phyloP scores from a whole-genome alignment of 2,797 vertebrate species.

The Hoplostethus atlanticus region DNA sequence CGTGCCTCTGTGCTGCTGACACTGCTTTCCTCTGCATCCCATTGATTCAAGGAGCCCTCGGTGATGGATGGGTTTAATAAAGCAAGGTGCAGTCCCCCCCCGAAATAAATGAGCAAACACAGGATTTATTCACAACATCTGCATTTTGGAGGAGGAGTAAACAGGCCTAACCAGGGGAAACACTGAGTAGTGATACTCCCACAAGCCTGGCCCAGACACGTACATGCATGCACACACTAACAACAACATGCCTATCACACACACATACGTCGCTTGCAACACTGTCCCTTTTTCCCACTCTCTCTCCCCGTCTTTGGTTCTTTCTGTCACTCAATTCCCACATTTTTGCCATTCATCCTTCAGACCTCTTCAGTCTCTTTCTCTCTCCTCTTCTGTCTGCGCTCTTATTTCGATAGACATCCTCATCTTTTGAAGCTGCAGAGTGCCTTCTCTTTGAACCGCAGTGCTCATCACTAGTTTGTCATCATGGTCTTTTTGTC shows the following conservation, averaged over 20 bases:
- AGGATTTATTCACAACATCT: conserved; percentile 87
- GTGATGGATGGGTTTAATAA: conserved; percentile 90
- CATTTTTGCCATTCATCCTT: conserved; percentile 56
- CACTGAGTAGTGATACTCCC: conserved; percentile 59
- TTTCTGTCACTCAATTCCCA: conserved; percentile 56
- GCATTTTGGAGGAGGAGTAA: conserved; percentile 80
- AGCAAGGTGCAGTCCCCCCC: conserved; percentile 82
- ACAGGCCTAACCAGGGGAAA: conserved; percentile 69
- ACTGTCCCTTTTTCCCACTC: conserved; percentile 2
- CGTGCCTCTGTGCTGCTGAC: conserved; percentile 78
- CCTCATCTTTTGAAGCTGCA: conserved; percentile 48
- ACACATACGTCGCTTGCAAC: conserved; percentile 25
- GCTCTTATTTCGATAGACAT: conserved; percentile 44
- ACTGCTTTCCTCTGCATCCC: conserved; percentile 83
- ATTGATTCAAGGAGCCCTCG: conserved; percentile 81
- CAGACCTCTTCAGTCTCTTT: conserved; percentile 23
- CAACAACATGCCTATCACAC: conserved; percentile 8
- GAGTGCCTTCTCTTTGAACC: conserved; percentile 60
- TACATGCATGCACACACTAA: conserved; percentile 11
- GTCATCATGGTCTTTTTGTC: conserved; percentile 63
- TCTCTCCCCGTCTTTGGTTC: conserved; percentile 45
- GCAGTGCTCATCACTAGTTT: conserved; percentile 66
- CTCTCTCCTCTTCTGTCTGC: conserved; percentile 39
- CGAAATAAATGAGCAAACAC: conserved; percentile 83
- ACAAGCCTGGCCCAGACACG: conserved; percentile 46